Conservation (phyloP, 1,140 invertebrate species). For the Drepana arcuata region DNA sequence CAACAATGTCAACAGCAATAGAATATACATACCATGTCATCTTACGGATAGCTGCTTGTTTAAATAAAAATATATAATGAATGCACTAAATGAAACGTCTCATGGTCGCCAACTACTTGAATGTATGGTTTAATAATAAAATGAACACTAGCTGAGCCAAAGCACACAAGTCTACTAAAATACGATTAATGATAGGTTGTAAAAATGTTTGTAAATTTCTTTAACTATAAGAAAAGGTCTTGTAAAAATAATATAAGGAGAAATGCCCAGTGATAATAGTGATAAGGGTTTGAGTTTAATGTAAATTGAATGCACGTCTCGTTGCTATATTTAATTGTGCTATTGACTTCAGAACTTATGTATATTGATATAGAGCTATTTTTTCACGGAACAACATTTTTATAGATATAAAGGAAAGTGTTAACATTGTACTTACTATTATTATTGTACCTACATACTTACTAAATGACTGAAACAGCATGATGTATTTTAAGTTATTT, state of each 20-base stretch:
- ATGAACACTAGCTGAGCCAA: slow-evolving; percentile 50
- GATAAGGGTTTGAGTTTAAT: slow-evolving; percentile 55
- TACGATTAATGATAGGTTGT: slow-evolving; percentile 55
- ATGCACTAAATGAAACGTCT: slow-evolving; percentile 13
- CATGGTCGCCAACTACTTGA: too few relatives aligned
- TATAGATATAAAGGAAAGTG: slow-evolving; percentile 35
- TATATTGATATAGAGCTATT: slow-evolving; percentile 46
- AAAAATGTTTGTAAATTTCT: slow-evolving; percentile 51
- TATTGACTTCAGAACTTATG: slow-evolving; percentile 41
- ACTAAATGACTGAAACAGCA: slow-evolving; percentile 53
- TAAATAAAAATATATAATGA: too few relatives aligned
- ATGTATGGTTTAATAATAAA: slow-evolving; percentile 22
- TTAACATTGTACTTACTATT: slow-evolving; percentile 29
- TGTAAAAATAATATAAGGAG: slow-evolving; percentile 51
- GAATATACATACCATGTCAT: too few relatives aligned
- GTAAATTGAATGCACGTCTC: slow-evolving; percentile 43
- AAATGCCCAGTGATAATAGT: slow-evolving; percentile 67
- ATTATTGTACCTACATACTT: slow-evolving; percentile 22
- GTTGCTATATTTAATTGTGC: slow-evolving; percentile 43
- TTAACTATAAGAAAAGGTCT: slow-evolving; percentile 28
- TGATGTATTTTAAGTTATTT: slow-evolving; percentile 58
- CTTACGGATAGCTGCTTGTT: too few relatives aligned
- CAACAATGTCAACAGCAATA: slow-evolving; percentile 4
- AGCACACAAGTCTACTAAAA: slow-evolving; percentile 58
- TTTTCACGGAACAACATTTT: slow-evolving; percentile 52